Evolutionary conservation across 1,140 invertebrate genomes (phyloP), one percentile per base, ranked within the genome.

Genomic region (Cardiocondyla obscurior): DNA sequence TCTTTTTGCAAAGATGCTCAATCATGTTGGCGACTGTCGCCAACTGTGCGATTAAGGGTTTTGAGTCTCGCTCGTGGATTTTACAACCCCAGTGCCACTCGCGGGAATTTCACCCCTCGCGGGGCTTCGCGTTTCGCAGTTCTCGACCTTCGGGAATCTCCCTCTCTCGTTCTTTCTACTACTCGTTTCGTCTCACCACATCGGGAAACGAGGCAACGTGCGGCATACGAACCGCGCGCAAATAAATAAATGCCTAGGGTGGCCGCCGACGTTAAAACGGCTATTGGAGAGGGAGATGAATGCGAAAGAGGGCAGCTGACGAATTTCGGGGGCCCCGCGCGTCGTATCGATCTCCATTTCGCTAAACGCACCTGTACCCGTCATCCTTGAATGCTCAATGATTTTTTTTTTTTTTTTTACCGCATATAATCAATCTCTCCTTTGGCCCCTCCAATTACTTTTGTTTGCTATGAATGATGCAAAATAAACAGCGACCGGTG

Each of bases 221-320:
- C 64, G 81, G 85, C 84, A 87, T 89, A 87, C 87, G 86, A 90
- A 90, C 85, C 82, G 73, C 72, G 81, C 81, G 81, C 81, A 91
- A 91, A 92, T 91, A 92, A 90, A 92, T 92, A 92, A 92, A 91
- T 86, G 85, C 85, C 64, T 76, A 69, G 73, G 62, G 42, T 69
- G 64, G 81, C 44, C 65, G 84, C 74, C 74, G 82, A 72, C 65
- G 82, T 33, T 49, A 55, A 74, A 55, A 79, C 51, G 39, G 5
- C 58, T 60, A 49, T 74, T 60, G n/a, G 57, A 22, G 42, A 33
- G 57, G 42, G 25, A 58, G 44, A 42, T 42, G 58, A 51, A 49
- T 46, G 81, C 12, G 81, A 33, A 51, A 76, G 57, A 82, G 55
- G 57, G 36, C 51, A 33, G n/a, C 62, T 69, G 74, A 69, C 74